Base-by-base conservation (phyloP, 2,113 vertebrate species). In the Cheilinus undulatus region DNA sequence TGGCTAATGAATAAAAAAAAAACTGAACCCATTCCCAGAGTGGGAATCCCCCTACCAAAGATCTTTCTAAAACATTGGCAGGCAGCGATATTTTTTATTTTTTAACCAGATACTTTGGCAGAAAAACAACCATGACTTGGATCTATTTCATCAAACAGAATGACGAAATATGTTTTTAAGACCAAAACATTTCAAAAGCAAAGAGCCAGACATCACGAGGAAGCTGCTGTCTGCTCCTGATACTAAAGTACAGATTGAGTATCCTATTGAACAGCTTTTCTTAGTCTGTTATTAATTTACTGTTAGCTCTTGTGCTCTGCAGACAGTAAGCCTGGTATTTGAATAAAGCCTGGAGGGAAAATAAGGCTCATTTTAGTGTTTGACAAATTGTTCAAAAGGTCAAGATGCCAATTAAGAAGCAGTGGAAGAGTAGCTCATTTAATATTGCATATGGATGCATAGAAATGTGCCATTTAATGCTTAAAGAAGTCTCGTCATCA, bases 61-160 rank as follows among this genome's bases (percentile, higher is more conserved):
- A 63, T 68, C 46, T 52, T 46, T 19, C 26, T 17, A 45, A 76
- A 57, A 73, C 24, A 30, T 50, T 82, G 72, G 72, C 75, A 62
- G 30, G 10, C 54, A n/a, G 1, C 68, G n/a, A 0, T 48, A 50
- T 67, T 76, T 66, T 50, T 76, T n/a, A n/a, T 50, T 52, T 66
- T 43, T 63, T 65, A 48, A 40, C 46, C 72, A 34, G n/a, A 68
- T 20, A 42, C 48, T 51, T 51, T 79, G 79, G 75, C 75, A 32
- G 65, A 43, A 12, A 12, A 64, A 48, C 75, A 69, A 30, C 9
- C n/a, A 6, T 42, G 53, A 52, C 67, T 57, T 42, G 46, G 66
- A 32, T 51, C 22, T 19, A 30, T 36, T 69, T 72, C 28, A 62
- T 49, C 49, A 56, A 54, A 57, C 56, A 59, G 10, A 12, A 46